These are phyloP conservation scores for Bruchidius siliquastri DNA, from an alignment of 2,888 invertebrate species.

Conservation along the genomic window DNA sequence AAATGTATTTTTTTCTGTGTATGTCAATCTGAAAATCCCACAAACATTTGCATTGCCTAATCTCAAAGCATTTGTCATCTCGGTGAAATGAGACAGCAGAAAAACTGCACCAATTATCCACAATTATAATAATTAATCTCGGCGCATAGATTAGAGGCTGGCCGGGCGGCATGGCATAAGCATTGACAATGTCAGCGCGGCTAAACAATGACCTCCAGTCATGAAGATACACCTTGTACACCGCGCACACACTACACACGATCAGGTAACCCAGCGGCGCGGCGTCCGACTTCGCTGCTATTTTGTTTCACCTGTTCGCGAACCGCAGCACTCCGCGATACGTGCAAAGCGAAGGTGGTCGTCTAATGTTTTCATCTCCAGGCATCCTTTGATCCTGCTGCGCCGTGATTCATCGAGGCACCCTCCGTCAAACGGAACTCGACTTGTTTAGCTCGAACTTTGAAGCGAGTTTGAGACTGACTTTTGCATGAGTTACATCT, in stretches of 20 bases:
- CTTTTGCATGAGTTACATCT: too few species aligned
- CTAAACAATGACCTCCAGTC: slow-evolving; percentile 38
- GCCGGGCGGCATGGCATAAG: background rate
- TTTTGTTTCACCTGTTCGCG: slow-evolving; percentile 35
- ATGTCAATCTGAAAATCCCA: too few species aligned
- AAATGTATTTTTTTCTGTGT: too few species aligned
- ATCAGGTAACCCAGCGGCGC: slow-evolving; percentile 16
- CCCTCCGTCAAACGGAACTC: background rate
- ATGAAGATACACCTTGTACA: slow-evolving; percentile 27
- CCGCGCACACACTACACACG: slow-evolving; percentile 6
- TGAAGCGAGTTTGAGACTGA: background rate
- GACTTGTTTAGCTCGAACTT: background rate
- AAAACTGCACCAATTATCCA: background rate
- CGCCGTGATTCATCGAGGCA: background rate
- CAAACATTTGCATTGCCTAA: too few species aligned
- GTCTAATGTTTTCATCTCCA: slow-evolving; percentile 15
- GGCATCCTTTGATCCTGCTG: slow-evolving; percentile 5
- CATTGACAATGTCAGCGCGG: slow-evolving; percentile 18
- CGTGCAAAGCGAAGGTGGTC: slow-evolving; percentile 27
- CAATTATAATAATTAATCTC: background rate
- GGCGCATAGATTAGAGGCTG: background rate
- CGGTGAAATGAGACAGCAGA: background rate
- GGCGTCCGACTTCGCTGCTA: slow-evolving; percentile 33
- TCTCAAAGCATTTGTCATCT: too few species aligned
- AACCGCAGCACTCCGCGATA: slow-evolving; percentile 31